phyloP scores from a whole-genome alignment of 2,113 vertebrate species.

The Apaloderma vittatum region DNA sequence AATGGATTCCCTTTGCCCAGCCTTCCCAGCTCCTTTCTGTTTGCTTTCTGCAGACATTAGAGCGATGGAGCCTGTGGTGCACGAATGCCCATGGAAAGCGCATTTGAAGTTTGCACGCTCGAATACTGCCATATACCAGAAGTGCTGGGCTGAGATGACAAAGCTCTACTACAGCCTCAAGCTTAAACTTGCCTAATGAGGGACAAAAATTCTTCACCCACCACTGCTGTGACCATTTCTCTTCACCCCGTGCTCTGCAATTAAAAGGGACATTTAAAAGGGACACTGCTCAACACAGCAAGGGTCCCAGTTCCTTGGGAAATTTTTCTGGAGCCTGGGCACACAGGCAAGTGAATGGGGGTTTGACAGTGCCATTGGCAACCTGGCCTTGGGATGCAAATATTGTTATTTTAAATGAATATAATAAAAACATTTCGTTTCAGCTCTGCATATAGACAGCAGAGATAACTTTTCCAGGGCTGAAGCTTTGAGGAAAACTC shows the following conservation, averaged over 20 bases:
- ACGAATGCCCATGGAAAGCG: neutral
- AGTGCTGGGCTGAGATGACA: conserved; percentile 40
- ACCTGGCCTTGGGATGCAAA: neutral
- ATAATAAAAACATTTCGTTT: conserved; percentile 42
- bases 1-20: neutral
- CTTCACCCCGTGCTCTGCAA: conserved; percentile 44
- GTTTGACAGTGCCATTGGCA: conserved; percentile 25
- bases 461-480: neutral
- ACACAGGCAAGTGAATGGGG: neutral
- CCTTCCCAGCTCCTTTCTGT: neutral
- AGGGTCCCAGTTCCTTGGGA: neutral
- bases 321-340: conserved; percentile 9
- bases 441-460: neutral
- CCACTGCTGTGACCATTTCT: conserved; percentile 59
- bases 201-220: conserved; percentile 58
- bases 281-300: neutral
- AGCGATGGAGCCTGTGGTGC: neutral
- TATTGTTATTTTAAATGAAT: conserved; percentile 7
- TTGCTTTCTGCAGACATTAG: neutral
- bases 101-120: neutral
- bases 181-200: conserved; percentile 59
- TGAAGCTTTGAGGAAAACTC: neutral
- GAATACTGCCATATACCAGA: neutral
- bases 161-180: conserved; percentile 39
- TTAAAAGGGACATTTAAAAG: conserved; percentile 39